Conservation (phyloP, 2,888 invertebrate genomes). For the Habrosyne pyritoides region DNA sequence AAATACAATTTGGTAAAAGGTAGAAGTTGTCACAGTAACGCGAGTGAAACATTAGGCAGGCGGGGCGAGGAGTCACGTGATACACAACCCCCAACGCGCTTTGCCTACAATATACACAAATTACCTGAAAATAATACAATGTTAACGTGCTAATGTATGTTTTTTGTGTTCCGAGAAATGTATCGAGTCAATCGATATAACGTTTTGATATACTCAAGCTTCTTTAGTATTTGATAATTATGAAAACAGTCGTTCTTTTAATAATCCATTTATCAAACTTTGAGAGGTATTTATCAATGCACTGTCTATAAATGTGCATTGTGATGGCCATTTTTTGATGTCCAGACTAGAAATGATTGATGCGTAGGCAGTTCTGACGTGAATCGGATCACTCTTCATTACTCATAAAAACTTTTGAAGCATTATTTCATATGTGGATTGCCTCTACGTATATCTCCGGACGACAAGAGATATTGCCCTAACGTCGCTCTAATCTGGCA, state of each 20-base stretch:
- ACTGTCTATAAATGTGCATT: too few species aligned
- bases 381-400: neutral
- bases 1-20: constrained; percentile 83
- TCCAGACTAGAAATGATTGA: too few species aligned
- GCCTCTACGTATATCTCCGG: constrained; percentile 24
- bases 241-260: neutral
- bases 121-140: constrained; percentile 56
- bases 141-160: constrained; percentile 46
- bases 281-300: neutral
- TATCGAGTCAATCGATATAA: constrained; percentile 38
- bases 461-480: constrained; percentile 17
- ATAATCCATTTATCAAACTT: neutral
- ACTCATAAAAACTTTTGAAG: neutral
- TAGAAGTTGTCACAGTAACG: constrained; percentile 79
- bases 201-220: constrained; percentile 19
- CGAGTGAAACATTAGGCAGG: constrained; percentile 77
- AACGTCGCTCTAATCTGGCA: constrained; percentile 42
- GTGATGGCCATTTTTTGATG: neutral
- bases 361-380: neutral
- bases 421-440: neutral
- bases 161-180: constrained; percentile 40
- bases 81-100: constrained; percentile 43
- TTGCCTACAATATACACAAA: constrained; percentile 52
- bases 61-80: constrained; percentile 56
- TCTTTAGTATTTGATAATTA: neutral